Base-by-base conservation (phyloP, 1,140 invertebrate genomes). In the Ganaspis sp. region DNA sequence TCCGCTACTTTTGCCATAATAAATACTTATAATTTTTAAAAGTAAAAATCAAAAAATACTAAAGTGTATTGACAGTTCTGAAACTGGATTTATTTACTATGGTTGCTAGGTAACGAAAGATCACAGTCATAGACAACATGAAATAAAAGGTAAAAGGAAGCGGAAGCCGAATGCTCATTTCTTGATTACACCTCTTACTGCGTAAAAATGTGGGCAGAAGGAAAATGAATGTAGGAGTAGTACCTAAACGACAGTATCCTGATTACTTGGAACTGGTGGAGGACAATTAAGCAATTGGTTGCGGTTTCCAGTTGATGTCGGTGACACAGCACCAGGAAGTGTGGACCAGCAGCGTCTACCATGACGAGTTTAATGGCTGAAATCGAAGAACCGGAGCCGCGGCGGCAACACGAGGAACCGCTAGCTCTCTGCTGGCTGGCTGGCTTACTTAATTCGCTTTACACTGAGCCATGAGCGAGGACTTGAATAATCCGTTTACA, bases 211-310 rank as follows among this genome's bases (percentile, higher is more conserved):
- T 45, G 81, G 77, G 45, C 34, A 81, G 79, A 81, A 79, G 71
- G 70, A 77, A 73, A 85, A 87, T 87, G 86, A 84, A 85, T 88
- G 88, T 90, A 88, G 89, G 88, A 89, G 87, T n/a, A 29, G 84
- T 82, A 74, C 77, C 83, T 87, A 90, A 90, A 89, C 85, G 88
- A 86, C 87, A 83, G 86, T 88, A 90, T 90, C 88, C 89, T 90
- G 89, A 90, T 90, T 88, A 89, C 85, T 84, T 74, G 85, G 72
- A 72, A 81, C 74, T 87, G 80, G 84, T 77, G 74, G 83, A 23
- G 77, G 75, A 82, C 87, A 90, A 90, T 90, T 90, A 89, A 90
- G 87, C 87, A 89, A 90, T 90, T 89, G 87, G 80, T 83, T 82
- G 83, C 85, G 86, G 87, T 89, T 89, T 89, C 85, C 12, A 64